Base-by-base conservation (phyloP, 2,888 invertebrate species). In the Cabera pusaria region DNA sequence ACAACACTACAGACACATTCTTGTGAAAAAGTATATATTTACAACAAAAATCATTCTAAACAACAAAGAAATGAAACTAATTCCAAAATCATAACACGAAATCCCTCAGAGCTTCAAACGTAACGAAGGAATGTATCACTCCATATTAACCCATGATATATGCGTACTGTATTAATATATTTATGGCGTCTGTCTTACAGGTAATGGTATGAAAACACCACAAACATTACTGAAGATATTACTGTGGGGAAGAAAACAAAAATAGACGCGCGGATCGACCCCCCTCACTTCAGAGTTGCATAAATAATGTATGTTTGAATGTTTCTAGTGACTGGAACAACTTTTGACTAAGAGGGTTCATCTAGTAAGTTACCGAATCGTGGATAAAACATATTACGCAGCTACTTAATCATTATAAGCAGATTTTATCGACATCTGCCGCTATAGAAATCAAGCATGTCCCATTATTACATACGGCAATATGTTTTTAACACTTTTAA, bases 201-300 rank as follows among this genome's bases (percentile, higher is more conserved):
- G 87, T 87, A 86, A 87, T 86, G 85, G 84, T 63, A 82, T 70
- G 86, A 84, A 87, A 80, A 83, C 80, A 84, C 83, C 82, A 71
- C 80, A 71, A 69, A 76, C 71, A 69, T 68, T 64, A 64, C 70
- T 69, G 7, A 59, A 58, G 49, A 57, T 64, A 70, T 79, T 77
- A 73, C 66, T 72, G 65, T 45, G 65, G 64, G 70, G 62, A 63
- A 67, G 71, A 66, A 14, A 22, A 34, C 34, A 68, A 73, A 75
- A 76, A 79, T 75, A 75, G 72, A 73, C 73, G 77, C 67, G 67
- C 65, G 67, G 70, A 70, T 56, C 59, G 58, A 72, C 67, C 53
- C 59, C 57, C 64, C 64, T 57, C 52, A 48, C 60, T 58, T 50
- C 40, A 57, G 50, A 49, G 59, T 59, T 74, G 77, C 72, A 80